Evolutionary conservation across 2,888 invertebrate genomes (phyloP).

Genomic region (Geophilus truncorum): DNA sequence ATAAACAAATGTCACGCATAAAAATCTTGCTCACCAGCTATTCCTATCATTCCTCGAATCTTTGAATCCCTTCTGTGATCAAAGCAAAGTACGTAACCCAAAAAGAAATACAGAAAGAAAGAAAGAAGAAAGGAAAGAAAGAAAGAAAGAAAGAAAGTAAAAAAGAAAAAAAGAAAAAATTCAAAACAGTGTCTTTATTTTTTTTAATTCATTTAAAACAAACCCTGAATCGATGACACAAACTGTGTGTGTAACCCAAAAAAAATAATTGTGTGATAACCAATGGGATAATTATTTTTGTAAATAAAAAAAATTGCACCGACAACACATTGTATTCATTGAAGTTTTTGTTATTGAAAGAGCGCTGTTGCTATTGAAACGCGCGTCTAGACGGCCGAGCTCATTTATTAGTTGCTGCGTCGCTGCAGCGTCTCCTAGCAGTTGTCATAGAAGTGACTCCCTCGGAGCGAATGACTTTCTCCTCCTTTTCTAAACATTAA

Average conservation of each 20-base stretch:
- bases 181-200: not conserved
- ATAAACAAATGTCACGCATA: not conserved
- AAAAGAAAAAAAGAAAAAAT: not conserved
- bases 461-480: not conserved
- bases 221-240: not conserved
- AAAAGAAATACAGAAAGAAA: too few relatives aligned
- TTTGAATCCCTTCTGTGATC: constrained; percentile 11
- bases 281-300: constrained; percentile 25
- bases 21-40: not conserved
- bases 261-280: constrained; percentile 23
- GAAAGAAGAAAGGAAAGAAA: too few relatives aligned
- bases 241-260: not conserved
- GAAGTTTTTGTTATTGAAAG: not conserved
- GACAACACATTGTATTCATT: constrained; percentile 18
- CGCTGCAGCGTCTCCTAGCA: not conserved
- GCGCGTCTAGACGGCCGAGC: not conserved
- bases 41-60: not conserved
- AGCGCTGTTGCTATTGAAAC: not conserved
- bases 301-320: constrained; percentile 25
- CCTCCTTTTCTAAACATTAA: constrained; percentile 18
- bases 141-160: too few relatives aligned
- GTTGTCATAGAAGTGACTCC: constrained; percentile 8
- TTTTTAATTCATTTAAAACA: not conserved
- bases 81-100: not conserved
- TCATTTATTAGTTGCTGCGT: not conserved